These are phyloP conservation scores for Cyrtonyx montezumae DNA, from an alignment of 2,113 vertebrate genomes.

Conservation along the genomic window DNA sequence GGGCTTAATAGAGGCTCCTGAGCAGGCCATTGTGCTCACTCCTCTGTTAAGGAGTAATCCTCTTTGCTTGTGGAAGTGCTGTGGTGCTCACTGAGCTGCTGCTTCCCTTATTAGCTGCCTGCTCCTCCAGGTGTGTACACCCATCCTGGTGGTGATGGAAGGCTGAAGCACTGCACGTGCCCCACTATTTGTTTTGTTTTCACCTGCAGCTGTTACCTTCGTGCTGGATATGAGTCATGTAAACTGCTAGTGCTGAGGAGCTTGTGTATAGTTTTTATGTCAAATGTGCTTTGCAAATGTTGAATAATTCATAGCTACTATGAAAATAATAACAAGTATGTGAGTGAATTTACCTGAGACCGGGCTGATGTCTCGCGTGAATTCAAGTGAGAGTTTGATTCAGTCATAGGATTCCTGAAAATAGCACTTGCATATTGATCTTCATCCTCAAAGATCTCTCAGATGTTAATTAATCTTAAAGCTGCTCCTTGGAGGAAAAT, in stretches of 20 bases:
- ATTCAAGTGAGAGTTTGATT: constrained; percentile 41
- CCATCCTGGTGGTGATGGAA: neutral
- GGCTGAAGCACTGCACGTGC: accelerated
- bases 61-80: constrained; percentile 3
- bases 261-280: neutral
- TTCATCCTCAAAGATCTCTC: constrained; percentile 34
- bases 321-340: neutral
- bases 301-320: constrained; percentile 46
- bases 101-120: neutral
- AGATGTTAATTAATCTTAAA: constrained; percentile 33
- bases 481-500: neutral
- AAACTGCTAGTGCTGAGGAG: neutral
- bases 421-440: constrained; percentile 28
- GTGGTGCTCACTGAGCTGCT: neutral
- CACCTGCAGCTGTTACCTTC: neutral
- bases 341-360: constrained; percentile 38
- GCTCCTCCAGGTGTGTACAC: neutral
- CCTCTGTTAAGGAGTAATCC: constrained; percentile 34
- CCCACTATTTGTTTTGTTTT: neutral
- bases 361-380: neutral
- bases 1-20: constrained; percentile 29
- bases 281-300: neutral
- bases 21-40: constrained; percentile 17
- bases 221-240: neutral
- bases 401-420: constrained; percentile 35